Evolutionary conservation across 35 echinoderm and acorn worm species (phyloP).

Genomic region (Amphiura filiformis): DNA sequence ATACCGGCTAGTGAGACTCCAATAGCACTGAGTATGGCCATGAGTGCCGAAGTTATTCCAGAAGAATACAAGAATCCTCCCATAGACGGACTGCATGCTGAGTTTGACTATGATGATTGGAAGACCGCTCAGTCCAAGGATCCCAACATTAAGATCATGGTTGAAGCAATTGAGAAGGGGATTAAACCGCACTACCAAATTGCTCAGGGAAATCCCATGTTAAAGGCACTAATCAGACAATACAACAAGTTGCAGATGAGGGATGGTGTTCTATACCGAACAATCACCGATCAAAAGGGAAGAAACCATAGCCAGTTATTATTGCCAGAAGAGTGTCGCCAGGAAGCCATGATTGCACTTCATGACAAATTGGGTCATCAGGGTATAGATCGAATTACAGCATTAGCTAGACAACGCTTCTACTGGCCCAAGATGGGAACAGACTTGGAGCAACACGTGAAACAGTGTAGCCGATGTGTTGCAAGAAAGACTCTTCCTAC

Average conservation of each 20-base stretch:
- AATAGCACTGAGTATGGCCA: neutral
- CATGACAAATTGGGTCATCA: conserved; percentile 44
- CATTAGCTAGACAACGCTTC: conserved; percentile 32
- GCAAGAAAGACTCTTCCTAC: conserved; percentile 23
- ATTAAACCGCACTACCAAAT: neutral
- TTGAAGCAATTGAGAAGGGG: neutral
- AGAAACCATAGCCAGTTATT: conserved; percentile 34
- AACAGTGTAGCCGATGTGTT: conserved; percentile 43
- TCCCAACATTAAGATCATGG: neutral
- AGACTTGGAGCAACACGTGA: conserved; percentile 32
- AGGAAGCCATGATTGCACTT: conserved; percentile 14
- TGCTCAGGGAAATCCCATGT: neutral
- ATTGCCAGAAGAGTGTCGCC: conserved; percentile 19
- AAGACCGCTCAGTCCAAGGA: neutral
- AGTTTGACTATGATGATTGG: neutral
- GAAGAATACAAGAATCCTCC: neutral
- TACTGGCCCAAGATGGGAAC: conserved; percentile 47
- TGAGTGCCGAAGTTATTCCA: neutral
- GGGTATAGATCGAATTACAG: conserved; percentile 34
- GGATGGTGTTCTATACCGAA: conserved; percentile 34
- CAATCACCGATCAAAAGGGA: neutral
- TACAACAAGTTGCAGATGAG: conserved; percentile 7
- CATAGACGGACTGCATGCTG: too few relatives aligned
- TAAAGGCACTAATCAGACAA: conserved; percentile 11
- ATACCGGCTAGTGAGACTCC: neutral